Percentiles rank a stretch among this genome's conserved stretches.
These are phyloP conservation scores for Rotaria sp. DNA, from an alignment of 2,888 invertebrate genomes.

Conservation along the genomic window DNA sequence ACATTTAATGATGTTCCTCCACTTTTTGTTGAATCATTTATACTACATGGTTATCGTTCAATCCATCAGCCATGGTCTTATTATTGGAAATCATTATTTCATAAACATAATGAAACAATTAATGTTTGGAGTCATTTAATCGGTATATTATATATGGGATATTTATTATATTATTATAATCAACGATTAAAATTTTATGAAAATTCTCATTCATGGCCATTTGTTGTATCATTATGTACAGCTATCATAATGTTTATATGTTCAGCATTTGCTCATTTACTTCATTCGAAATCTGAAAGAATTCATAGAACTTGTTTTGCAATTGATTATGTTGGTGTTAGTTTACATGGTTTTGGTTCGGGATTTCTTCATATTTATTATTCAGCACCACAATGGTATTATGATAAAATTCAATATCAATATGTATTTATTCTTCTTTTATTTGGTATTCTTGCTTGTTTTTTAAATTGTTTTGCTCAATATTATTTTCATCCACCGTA, in stretches of 20 bases:
- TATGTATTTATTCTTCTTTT: constrained; percentile 30
- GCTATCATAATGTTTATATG: constrained; percentile 37
- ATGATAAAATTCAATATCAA: constrained; percentile 30
- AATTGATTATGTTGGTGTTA: constrained; percentile 37
- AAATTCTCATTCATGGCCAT: constrained; percentile 33
- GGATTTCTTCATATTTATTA: constrained; percentile 38
- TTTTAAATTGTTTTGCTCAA: constrained; percentile 35
- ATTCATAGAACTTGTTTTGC: constrained; percentile 38
- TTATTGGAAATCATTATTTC: constrained; percentile 36
- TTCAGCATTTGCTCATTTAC: constrained; percentile 36
- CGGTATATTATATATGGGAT: constrained; percentile 26
- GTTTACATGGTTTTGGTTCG: constrained; percentile 38
- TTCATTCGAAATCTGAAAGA: constrained; percentile 33
- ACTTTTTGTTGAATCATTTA: constrained; percentile 30
- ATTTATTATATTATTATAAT: neutral
- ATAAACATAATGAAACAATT: constrained; percentile 39
- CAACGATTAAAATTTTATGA: neutral
- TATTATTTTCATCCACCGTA: constrained; percentile 34
- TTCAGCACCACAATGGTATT: constrained; percentile 36
- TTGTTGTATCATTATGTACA: constrained; percentile 30
- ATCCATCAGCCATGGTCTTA: constrained; percentile 35
- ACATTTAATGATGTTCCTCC: constrained; percentile 27
- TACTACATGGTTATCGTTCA: constrained; percentile 34
- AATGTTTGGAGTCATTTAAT: constrained; percentile 38
- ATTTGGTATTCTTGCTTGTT: constrained; percentile 27